Evolutionary conservation across 2,113 vertebrate genomes (phyloP).

Genomic region (Eudorcas thomsonii): DNA sequence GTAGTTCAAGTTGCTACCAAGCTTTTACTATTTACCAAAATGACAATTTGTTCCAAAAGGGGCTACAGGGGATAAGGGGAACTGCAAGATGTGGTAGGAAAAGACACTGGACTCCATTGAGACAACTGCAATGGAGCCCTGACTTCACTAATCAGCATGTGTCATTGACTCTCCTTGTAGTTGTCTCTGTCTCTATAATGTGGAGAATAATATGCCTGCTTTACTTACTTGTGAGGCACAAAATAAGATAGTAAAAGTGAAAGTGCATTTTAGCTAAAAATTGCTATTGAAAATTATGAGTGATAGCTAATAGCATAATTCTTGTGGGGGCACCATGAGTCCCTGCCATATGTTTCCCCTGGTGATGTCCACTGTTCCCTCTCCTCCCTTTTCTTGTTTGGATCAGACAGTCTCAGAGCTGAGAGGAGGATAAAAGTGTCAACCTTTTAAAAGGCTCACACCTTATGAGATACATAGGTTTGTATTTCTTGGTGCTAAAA

Average conservation of each 20-base stretch:
- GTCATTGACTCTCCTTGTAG: neutral
- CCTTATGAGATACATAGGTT: conserved; percentile 74
- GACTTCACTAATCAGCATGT: neutral
- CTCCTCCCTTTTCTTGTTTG: conserved; percentile 34
- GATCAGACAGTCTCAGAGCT: conserved; percentile 45
- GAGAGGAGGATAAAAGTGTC: conserved; percentile 70
- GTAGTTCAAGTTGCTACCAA: conserved; percentile 43
- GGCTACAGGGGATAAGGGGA: neutral
- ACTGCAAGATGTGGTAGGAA: neutral
- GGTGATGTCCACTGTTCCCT: neutral
- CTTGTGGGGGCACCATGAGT: neutral
- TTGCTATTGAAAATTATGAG: neutral
- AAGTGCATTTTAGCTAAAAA: neutral
- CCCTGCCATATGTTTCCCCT: neutral
- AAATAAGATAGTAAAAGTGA: neutral
- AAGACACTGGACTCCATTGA: neutral
- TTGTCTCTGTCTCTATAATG: neutral
- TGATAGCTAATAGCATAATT: neutral
- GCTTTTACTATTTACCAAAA: conserved; percentile 48
- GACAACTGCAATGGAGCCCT: neutral
- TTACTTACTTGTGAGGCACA: neutral
- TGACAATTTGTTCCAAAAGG: conserved; percentile 44
- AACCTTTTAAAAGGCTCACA: conserved; percentile 62
- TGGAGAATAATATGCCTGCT: neutral
- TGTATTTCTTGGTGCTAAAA: conserved; percentile 75